phyloP scores from a whole-genome alignment of 1,140 invertebrate genomes.

The Drosophila grimshawi region DNA sequence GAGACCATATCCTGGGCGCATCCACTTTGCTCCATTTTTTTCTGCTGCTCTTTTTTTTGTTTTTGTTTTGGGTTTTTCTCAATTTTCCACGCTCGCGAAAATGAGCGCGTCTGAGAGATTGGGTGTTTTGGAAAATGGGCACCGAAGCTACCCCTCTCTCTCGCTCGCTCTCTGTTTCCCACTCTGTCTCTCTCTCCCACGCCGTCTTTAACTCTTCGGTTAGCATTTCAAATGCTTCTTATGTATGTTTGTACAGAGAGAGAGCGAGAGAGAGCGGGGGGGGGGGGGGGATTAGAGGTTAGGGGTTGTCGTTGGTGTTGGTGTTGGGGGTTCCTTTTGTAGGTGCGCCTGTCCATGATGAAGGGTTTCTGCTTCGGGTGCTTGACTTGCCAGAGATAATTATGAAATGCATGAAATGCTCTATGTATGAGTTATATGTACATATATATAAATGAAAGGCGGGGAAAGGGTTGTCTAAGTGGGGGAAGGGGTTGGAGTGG shows the following conservation, averaged over 20 bases:
- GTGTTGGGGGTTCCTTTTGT: conserved; percentile 36
- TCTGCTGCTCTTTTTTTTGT: conserved; percentile 25
- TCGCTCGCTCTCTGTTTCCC: conserved; percentile 5
- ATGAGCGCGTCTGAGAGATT: conserved; percentile 60
- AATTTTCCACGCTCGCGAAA: conserved; percentile 80
- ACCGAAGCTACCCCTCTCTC: conserved; percentile 21
- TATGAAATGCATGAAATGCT: conserved; percentile 78
- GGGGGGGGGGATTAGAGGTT: neutral
- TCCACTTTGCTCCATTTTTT: conserved; percentile 57
- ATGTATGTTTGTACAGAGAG: conserved; percentile 19
- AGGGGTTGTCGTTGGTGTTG: neutral
- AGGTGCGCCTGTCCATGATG: conserved; percentile 74
- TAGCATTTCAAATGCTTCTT: conserved; percentile 55
- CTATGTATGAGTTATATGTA: conserved; percentile 75
- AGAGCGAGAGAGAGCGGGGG: too few relatives aligned
- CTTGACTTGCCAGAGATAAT: conserved; percentile 76
- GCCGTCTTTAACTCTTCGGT: conserved; percentile 42
- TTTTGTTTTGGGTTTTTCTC: conserved; percentile 48
- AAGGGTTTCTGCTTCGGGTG: conserved; percentile 71
- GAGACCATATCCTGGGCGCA: neutral
- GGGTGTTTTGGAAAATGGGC: neutral
- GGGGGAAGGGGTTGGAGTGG: neutral
- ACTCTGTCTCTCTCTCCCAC: neutral
- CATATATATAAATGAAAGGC: conserved; percentile 35
- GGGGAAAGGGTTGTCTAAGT: neutral